Evolutionary conservation across 2,113 vertebrate genomes (phyloP).

Genomic region (Erythrolamprus reginae): DNA sequence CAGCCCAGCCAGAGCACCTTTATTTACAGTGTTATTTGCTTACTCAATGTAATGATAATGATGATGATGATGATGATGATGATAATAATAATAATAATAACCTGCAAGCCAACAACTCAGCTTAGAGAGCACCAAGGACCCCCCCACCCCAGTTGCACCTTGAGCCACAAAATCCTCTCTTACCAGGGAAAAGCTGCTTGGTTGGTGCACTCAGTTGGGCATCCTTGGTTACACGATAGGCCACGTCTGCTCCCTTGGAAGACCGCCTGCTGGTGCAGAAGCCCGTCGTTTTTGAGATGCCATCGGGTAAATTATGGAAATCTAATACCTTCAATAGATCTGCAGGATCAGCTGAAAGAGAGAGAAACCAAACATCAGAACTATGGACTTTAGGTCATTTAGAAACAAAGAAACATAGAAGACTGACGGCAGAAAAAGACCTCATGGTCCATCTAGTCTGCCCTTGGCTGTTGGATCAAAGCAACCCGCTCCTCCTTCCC

Average conservation of each 20-base stretch:
- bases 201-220: conserved; percentile 94
- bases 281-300: conserved; percentile 87
- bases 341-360: conserved; percentile 79
- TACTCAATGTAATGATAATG: too few relatives aligned
- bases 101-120: too few relatives aligned
- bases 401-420: too few relatives aligned
- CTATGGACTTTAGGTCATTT: too few relatives aligned
- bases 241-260: conserved; percentile 86
- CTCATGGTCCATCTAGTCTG: too few relatives aligned
- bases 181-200: conserved; percentile 88
- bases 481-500: background rate
- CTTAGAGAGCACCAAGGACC: background rate
- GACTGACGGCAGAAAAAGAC: too few relatives aligned
- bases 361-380: conserved; percentile 22
- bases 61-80: too few relatives aligned
- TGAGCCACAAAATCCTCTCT: conserved; percentile 41
- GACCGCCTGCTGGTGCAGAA: conserved; percentile 86
- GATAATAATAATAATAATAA: too few relatives aligned
- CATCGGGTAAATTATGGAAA: conserved; percentile 93
- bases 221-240: conserved; percentile 88
- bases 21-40: too few relatives aligned
- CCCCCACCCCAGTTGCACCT: background rate
- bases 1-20: too few relatives aligned
- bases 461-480: background rate
- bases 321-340: conserved; percentile 97